These are phyloP conservation scores for Paramisgurnus dabryanus DNA, from an alignment of 2,113 vertebrate genomes.

Conservation along the genomic window DNA sequence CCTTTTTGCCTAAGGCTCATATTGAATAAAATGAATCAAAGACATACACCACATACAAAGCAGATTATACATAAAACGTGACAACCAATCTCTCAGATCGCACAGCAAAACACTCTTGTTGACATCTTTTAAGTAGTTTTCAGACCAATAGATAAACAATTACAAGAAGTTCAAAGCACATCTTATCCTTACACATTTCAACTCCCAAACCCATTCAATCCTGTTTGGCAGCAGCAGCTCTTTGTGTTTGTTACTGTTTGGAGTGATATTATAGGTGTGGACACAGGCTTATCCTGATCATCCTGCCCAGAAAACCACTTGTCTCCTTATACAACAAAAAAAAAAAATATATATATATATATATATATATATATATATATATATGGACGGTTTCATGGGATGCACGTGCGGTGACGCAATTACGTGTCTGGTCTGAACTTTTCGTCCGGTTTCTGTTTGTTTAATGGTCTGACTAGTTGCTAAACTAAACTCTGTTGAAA, in stretches of 20 bases:
- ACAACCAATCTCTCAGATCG: neutral
- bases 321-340: neutral
- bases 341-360: no score
- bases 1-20: neutral
- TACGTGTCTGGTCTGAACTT: no score
- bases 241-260: conserved; percentile 15
- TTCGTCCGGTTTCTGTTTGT: no score
- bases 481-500: no score
- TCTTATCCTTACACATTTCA: neutral
- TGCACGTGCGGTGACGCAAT: no score
- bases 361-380: no score
- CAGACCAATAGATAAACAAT: neutral
- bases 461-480: no score
- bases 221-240: conserved; percentile 3
- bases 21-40: neutral
- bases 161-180: neutral
- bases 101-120: neutral
- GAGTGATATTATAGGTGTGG: conserved; percentile 7
- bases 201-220: neutral
- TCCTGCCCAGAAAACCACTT: neutral
- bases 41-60: neutral
- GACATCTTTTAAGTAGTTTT: neutral
- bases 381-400: no score
- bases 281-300: conserved; percentile 40
- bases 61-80: neutral